Percentiles rank a stretch among this genome's conserved stretches.
phyloP scores from a whole-genome alignment of 2,888 invertebrate genomes.

The Polydrusus tereticollis region DNA sequence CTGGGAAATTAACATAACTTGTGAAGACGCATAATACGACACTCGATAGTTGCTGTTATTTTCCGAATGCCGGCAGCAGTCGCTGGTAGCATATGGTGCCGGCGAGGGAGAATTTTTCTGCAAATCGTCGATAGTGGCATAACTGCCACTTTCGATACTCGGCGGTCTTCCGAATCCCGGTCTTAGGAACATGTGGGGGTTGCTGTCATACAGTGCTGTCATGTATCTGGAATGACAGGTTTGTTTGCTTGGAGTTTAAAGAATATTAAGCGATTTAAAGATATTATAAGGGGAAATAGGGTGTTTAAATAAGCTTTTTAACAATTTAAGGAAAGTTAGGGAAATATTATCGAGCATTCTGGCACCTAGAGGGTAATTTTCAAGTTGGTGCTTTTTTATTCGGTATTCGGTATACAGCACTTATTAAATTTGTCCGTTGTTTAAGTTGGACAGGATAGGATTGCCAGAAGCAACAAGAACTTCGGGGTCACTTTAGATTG shows the following conservation, averaged over 20 bases:
- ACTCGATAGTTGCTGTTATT: slow-evolving; percentile 73
- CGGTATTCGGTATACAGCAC: too few relatives aligned
- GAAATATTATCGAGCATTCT: neutral
- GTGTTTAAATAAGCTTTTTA: slow-evolving; percentile 12
- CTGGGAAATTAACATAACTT: slow-evolving; percentile 80
- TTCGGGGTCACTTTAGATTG: too few relatives aligned
- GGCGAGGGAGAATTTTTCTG: slow-evolving; percentile 81
- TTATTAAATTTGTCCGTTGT: too few relatives aligned
- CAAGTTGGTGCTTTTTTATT: too few relatives aligned
- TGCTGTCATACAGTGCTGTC: slow-evolving; percentile 81
- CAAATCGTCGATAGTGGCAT: slow-evolving; percentile 86
- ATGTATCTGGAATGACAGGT: slow-evolving; percentile 73
- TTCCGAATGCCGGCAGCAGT: slow-evolving; percentile 71
- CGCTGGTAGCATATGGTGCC: slow-evolving; percentile 80
- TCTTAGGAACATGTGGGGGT: slow-evolving; percentile 82
- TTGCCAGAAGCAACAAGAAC: too few relatives aligned
- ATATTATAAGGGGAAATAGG: neutral
- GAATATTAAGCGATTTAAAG: slow-evolving; percentile 26
- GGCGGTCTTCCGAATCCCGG: slow-evolving; percentile 77
- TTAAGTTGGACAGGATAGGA: too few relatives aligned
- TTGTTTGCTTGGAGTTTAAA: slow-evolving; percentile 35
- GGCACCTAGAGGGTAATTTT: too few relatives aligned
- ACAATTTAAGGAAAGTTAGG: slow-evolving; percentile 7
- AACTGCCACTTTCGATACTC: slow-evolving; percentile 82
- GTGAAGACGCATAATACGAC: slow-evolving; percentile 85